Evolutionary conservation across 2,888 invertebrate species (phyloP).

Genomic region (Parapristionchus giblindavisi): DNA sequence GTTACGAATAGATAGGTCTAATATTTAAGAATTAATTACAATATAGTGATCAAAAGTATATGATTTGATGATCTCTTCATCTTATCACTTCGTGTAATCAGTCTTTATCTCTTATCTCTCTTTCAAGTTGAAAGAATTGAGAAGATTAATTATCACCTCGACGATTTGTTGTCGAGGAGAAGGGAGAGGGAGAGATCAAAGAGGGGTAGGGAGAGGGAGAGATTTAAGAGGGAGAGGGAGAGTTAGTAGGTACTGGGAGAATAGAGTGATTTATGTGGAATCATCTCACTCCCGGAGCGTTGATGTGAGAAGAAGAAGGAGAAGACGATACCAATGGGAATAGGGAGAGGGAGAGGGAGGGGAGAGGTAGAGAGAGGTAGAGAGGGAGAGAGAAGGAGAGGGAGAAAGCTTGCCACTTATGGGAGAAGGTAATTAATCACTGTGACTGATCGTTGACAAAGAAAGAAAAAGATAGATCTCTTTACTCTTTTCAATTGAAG

Average conservation of each 20-base stretch:
- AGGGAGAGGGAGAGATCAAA: not conserved
- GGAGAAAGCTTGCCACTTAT: too few species aligned
- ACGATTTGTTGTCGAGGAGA: slow-evolving; percentile 33
- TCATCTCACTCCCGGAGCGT: not conserved
- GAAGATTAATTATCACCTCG: slow-evolving; percentile 24
- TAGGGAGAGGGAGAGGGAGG: not conserved
- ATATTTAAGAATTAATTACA: too few species aligned
- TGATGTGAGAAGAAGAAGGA: not conserved
- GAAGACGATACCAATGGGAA: too few species aligned
- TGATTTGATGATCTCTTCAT: not conserved
- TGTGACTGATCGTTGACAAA: too few species aligned
- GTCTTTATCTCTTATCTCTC: slow-evolving; percentile 16
- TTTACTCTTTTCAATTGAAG: too few species aligned
- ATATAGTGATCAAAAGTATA: too few species aligned
- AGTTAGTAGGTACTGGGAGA: too few species aligned
- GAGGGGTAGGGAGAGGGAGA: slow-evolving; percentile 10
- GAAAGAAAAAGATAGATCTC: too few species aligned
- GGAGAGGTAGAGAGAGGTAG: not conserved
- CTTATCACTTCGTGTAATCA: slow-evolving; percentile 32
- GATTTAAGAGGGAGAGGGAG: not conserved
- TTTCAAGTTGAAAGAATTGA: slow-evolving; percentile 7
- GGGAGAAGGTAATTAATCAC: too few species aligned
- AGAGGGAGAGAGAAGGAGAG: too few species aligned
- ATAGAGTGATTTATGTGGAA: slow-evolving; percentile 16
- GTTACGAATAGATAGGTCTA: too few species aligned